Base-by-base conservation (phyloP, 2,797 vertebrate species). In the Gymnoscopelus braueri region DNA sequence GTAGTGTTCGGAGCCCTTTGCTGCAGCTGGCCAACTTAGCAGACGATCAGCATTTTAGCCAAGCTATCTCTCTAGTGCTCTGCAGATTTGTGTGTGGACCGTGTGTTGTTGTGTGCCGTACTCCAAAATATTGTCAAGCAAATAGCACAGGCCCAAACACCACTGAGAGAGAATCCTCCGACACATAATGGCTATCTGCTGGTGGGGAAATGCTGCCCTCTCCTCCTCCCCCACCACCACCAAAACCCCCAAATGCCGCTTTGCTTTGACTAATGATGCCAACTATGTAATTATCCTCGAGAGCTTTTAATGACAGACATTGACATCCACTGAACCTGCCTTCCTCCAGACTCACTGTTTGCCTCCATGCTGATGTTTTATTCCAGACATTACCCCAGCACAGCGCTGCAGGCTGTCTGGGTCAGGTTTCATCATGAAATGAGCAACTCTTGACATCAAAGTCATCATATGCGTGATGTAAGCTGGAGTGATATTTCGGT, bases 241-340 rank as follows among this genome's bases (percentile, higher is more conserved):
- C 26, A 4, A 3, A 3, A 29, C 26, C 26, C 26, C 56, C 32
- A 62, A 79, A 59, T 8, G 7, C 12, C 39, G 56, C 35, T 78
- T 69, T 67, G 63, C 51, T 65, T 74, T 70, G 61, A 15, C 60
- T 75, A 67, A 75, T 44, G 55, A 58, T 49, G 15, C 35, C 63
- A 26, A 55, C 23, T 19, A 15, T 67, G n/a, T 71, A 80, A 77
- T 78, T 61, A 68, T 69, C 69, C 53, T n/a, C 62, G 49, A 44
- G 39, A 44, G 39, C 39, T 44, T 44, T 8, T 44, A 67, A 69
- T 68, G 61, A 77, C 24, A 75, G 72, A 71, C 8, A 48, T 56
- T 47, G 61, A 74, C 48, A 82, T 69, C 58, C 75, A 54, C 19
- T 71, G 53, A 69, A 67, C 51, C 70, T 62, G 39, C 52, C 54